Evolutionary conservation across 1,140 invertebrate genomes (phyloP).

Genomic region (Sycophaga agraensis): DNA sequence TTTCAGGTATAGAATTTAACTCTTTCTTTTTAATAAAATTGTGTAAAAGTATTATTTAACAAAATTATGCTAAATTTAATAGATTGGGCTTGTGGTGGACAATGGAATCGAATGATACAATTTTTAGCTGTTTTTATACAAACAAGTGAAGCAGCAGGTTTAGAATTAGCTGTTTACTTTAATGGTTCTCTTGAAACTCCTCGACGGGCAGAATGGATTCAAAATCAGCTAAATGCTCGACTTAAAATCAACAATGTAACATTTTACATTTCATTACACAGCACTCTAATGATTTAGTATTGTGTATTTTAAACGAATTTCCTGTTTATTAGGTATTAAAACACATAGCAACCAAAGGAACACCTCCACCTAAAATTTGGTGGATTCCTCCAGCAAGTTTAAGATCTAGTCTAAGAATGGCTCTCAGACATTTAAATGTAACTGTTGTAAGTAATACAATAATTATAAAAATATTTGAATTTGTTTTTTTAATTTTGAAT

Average conservation of each 20-base stretch:
- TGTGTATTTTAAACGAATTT: background rate
- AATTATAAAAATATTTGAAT: conserved; percentile 7
- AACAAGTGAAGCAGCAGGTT: conserved; percentile 68
- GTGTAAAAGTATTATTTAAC: background rate
- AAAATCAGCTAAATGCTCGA: conserved; percentile 49
- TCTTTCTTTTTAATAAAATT: conserved; percentile 6
- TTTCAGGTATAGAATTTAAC: conserved; percentile 67
- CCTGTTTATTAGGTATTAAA: conserved; percentile 67
- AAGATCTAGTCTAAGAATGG: conserved; percentile 78
- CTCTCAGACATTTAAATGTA: conserved; percentile 79
- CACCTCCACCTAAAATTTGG: conserved; percentile 90
- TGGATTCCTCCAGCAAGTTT: conserved; percentile 86
- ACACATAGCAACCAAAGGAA: conserved; percentile 82
- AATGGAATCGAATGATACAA: conserved; percentile 90
- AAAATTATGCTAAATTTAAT: conserved; percentile 12
- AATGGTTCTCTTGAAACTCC: conserved; percentile 74
- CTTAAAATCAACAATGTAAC: conserved; percentile 55
- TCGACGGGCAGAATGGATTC: conserved; percentile 65
- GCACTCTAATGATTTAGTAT: too few species aligned
- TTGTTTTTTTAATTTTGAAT: conserved; percentile 28
- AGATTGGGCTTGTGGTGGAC: conserved; percentile 93
- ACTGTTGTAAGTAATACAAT: conserved; percentile 68
- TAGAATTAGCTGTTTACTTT: conserved; percentile 78
- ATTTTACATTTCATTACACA: too few species aligned
- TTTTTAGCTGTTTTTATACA: conserved; percentile 75